A percentile compares a stretch with the other conserved stretches of the same genome.
Conservation (phyloP, 92 coral and sea anemone genomes). For the Porites lobata region DNA sequence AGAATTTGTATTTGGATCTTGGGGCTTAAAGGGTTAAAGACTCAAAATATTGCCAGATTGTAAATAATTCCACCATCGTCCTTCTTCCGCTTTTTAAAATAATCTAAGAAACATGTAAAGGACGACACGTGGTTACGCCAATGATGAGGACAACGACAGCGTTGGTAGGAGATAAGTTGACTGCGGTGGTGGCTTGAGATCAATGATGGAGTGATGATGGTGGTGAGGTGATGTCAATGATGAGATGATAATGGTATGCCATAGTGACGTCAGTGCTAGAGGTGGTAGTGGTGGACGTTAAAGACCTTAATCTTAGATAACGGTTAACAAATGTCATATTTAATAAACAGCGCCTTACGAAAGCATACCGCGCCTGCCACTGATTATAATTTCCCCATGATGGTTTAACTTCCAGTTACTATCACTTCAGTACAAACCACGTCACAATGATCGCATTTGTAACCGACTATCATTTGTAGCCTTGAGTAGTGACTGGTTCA, state of each 20-base stretch:
- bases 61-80: too few species aligned
- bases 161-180: not conserved
- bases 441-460: not conserved
- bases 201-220: not conserved
- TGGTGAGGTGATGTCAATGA: too few species aligned
- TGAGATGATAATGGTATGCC: not conserved
- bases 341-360: constrained; percentile 18
- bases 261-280: too few species aligned
- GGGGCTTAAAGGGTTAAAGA: too few species aligned
- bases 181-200: not conserved
- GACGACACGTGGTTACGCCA: not conserved
- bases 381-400: too few species aligned
- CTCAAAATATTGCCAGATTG: too few species aligned
- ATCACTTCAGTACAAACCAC: too few species aligned
- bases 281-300: not conserved
- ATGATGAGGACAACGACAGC: not conserved
- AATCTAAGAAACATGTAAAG: too few species aligned
- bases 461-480: not conserved
- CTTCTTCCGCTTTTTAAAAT: too few species aligned
- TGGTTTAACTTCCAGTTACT: too few species aligned
- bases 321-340: not conserved
- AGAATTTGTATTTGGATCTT: too few species aligned
- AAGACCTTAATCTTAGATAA: not conserved
- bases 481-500: constrained; percentile 14
- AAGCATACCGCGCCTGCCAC: not conserved